phyloP scores from a whole-genome alignment of 2,888 invertebrate species.

The Nasonovia ribisnigri region DNA sequence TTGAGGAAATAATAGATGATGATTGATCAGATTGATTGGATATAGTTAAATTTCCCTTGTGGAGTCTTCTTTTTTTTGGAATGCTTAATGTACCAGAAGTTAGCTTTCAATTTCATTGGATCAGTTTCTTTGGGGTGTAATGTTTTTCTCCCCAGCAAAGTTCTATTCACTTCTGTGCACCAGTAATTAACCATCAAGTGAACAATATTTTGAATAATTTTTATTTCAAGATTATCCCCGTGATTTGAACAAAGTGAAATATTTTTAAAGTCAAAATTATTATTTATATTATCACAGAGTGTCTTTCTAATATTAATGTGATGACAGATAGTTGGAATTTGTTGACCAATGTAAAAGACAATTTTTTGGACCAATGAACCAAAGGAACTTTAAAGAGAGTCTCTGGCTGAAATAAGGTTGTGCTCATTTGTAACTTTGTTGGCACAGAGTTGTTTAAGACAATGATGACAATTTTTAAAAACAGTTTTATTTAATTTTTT shows the following conservation, averaged over 20 bases:
- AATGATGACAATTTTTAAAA: too few species aligned
- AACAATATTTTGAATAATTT: not conserved
- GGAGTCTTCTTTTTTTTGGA: not conserved
- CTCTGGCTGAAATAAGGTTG: not conserved
- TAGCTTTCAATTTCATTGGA: not conserved
- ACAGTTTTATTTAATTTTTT: too few species aligned
- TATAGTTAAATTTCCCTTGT: not conserved
- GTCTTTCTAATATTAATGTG: not conserved
- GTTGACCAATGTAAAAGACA: not conserved
- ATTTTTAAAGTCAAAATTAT: not conserved
- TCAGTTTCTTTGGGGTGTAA: not conserved
- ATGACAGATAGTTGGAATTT: not conserved
- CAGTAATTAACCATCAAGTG: not conserved
- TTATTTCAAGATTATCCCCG: not conserved
- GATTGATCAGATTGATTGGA: too few species aligned
- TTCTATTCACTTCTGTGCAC: slow-evolving; percentile 12
- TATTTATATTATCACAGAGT: not conserved
- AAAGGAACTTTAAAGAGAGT: not conserved
- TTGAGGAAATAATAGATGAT: too few species aligned
- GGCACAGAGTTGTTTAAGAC: too few species aligned
- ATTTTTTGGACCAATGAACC: not conserved
- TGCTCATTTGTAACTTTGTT: too few species aligned
- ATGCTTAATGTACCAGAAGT: not conserved
- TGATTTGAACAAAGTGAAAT: not conserved
- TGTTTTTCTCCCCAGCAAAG: not conserved